Evolutionary conservation across 1,140 invertebrate species (phyloP).

Genomic region (Vanessa tameamea): DNA sequence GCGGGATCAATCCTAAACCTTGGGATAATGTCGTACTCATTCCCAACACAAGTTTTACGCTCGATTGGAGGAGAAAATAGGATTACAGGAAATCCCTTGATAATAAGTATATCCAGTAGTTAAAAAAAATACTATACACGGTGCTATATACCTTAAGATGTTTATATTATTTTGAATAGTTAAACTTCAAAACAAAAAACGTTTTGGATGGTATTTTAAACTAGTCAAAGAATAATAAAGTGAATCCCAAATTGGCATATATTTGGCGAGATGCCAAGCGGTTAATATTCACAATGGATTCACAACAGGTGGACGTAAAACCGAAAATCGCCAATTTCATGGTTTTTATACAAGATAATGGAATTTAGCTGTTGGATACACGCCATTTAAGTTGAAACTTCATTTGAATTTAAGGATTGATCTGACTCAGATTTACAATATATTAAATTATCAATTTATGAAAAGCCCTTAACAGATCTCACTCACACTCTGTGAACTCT

Average conservation of each 20-base stretch:
- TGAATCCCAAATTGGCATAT: neutral
- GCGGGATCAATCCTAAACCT: no score
- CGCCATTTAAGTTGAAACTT: neutral
- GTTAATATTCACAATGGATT: neutral
- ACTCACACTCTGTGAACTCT: neutral
- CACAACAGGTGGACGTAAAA: neutral
- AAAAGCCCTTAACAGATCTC: slow-evolving; percentile 1
- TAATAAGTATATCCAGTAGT: no score
- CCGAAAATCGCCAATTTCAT: neutral
- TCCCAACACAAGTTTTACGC: no score
- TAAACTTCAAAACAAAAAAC: neutral
- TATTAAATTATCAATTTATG: neutral
- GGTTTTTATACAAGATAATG: neutral
- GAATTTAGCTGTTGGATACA: neutral
- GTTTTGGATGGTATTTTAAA: neutral
- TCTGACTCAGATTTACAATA: neutral
- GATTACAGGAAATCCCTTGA: no score
- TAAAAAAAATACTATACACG: no score
- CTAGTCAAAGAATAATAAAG: slow-evolving; percentile 1
- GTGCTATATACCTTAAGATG: no score
- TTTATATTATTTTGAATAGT: neutral
- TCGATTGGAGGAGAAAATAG: no score
- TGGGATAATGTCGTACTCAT: no score
- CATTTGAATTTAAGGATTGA: neutral
- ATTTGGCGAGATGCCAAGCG: neutral